Evolutionary conservation across 2,888 invertebrate genomes (phyloP).

Genomic region (Harpalus rufipes): DNA sequence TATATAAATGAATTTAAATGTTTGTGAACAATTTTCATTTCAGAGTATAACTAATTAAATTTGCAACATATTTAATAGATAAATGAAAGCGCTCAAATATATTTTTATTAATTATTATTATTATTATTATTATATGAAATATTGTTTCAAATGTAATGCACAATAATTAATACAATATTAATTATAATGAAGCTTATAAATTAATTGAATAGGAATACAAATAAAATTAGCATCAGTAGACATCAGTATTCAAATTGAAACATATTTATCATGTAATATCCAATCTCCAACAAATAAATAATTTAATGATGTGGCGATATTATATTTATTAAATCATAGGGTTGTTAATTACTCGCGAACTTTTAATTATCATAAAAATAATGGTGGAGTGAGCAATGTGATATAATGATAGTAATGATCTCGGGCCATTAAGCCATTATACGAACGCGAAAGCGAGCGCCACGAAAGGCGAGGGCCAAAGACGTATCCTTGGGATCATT

Average conservation of each 20-base stretch:
- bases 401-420: constrained; percentile 43
- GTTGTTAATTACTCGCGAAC: constrained; percentile 15
- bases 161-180: constrained; percentile 27
- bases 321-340: constrained; percentile 17
- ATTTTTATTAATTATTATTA: constrained; percentile 5
- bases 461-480: not conserved
- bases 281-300: not conserved
- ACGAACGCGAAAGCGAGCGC: not conserved
- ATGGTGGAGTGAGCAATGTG: constrained; percentile 14
- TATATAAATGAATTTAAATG: not conserved
- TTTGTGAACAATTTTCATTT: constrained; percentile 1
- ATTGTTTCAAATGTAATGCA: not conserved
- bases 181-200: constrained; percentile 31
- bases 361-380: constrained; percentile 47
- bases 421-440: constrained; percentile 35
- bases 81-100: not conserved
- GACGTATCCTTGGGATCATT: constrained; percentile 20
- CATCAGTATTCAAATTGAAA: constrained; percentile 33
- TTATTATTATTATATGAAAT: constrained; percentile 1
- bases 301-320: constrained; percentile 4
- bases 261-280: constrained; percentile 29
- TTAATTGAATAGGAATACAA: constrained; percentile 26
- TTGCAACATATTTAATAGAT: not conserved
- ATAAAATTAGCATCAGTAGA: constrained; percentile 27
- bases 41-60: not conserved